phyloP scores from a whole-genome alignment of 92 coral and sea anemone species.

The Palythoa heliodiscus region DNA sequence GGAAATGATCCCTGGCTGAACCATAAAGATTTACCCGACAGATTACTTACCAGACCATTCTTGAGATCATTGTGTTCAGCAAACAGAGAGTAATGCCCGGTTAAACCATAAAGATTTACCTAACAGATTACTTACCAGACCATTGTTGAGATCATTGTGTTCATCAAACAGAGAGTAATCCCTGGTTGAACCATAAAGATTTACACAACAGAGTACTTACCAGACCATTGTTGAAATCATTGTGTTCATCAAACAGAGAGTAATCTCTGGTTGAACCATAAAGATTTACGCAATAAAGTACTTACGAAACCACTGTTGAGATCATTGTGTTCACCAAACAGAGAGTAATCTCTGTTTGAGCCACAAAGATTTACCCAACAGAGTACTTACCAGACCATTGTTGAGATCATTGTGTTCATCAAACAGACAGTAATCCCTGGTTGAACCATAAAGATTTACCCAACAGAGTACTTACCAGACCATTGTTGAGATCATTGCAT shows the following conservation, averaged over 20 bases:
- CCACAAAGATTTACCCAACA: background rate
- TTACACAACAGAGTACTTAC: slow-evolving; percentile 53
- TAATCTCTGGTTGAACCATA: slow-evolving; percentile 98
- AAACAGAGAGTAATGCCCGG: slow-evolving; percentile 95
- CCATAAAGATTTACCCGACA: background rate
- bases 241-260: slow-evolving; percentile 98
- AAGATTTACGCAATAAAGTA: slow-evolving; percentile 83
- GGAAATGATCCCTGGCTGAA: background rate
- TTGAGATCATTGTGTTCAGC: slow-evolving; percentile 99
- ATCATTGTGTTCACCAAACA: slow-evolving; percentile 70
- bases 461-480: slow-evolving; percentile 68
- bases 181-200: background rate
- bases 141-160: slow-evolving; percentile 60
- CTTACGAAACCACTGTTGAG: no score
- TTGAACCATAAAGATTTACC: background rate
- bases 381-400: slow-evolving; percentile 72
- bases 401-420: background rate
- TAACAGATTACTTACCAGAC: slow-evolving; percentile 46
- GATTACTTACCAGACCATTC: slow-evolving; percentile 87
- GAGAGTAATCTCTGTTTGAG: background rate
- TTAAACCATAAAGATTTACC: slow-evolving; percentile 96
- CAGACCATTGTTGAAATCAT: slow-evolving; percentile 97
- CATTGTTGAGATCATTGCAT: slow-evolving; percentile 48
- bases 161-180: slow-evolving; percentile 24
- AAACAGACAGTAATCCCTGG: background rate